These are phyloP conservation scores for Clistopyga incitator DNA, from an alignment of 2,888 invertebrate species.

Conservation along the genomic window DNA sequence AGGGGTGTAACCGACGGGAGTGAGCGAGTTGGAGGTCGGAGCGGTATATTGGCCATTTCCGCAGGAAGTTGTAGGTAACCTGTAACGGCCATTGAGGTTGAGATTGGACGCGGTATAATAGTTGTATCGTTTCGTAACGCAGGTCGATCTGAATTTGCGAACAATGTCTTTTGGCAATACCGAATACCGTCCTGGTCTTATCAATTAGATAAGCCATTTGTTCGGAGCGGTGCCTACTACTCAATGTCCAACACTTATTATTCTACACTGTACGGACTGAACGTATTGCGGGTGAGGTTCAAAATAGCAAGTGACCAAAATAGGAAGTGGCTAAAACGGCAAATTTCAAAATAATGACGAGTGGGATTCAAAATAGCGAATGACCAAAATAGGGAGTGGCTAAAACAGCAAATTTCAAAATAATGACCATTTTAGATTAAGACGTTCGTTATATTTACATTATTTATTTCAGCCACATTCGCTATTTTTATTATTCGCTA, in stretches of 20 bases:
- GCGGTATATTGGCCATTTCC: slow-evolving; percentile 83
- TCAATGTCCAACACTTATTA: not conserved
- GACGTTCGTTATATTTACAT: no score
- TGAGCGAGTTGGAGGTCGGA: slow-evolving; percentile 80
- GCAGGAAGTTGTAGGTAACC: slow-evolving; percentile 83
- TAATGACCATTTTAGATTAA: no score
- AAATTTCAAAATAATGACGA: no score
- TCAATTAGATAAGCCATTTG: not conserved
- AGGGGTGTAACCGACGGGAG: slow-evolving; percentile 76
- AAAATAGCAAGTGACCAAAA: no score
- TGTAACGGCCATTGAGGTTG: slow-evolving; percentile 81
- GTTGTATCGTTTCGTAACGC: slow-evolving; percentile 78
- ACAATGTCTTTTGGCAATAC: slow-evolving; percentile 18
- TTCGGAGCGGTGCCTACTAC: not conserved
- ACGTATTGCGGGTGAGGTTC: no score
- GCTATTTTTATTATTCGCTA: no score
- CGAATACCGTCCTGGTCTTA: not conserved
- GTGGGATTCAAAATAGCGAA: no score
- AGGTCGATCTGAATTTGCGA: slow-evolving; percentile 70
- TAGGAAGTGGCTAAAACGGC: no score
- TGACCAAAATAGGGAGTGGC: no score
- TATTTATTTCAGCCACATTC: no score
- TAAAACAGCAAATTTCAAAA: no score
- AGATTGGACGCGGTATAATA: slow-evolving; percentile 80
- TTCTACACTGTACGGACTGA: no score